A percentile compares a stretch with the other conserved stretches of the same genome.
Conservation (phyloP, 2,888 invertebrate genomes). For the Parasteatoda lunata region DNA sequence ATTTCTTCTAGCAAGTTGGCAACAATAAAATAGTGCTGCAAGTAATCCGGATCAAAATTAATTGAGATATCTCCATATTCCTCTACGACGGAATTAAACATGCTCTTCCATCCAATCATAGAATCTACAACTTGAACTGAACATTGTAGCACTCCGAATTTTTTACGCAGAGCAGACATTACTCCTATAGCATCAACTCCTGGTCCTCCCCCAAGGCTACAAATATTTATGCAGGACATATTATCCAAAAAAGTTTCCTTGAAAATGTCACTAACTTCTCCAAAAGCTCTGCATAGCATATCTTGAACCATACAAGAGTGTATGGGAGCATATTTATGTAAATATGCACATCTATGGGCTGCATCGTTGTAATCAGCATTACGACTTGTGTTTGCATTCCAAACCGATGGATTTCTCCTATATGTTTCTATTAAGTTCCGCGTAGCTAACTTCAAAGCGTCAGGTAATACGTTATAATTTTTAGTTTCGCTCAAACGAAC, state of each 20-base stretch:
- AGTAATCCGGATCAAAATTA: neutral
- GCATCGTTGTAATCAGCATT: constrained; percentile 25
- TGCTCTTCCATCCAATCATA: neutral
- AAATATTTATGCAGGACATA: neutral
- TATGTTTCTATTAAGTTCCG: no score
- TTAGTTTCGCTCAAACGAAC: no score
- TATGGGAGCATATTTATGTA: constrained; percentile 34
- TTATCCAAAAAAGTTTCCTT: constrained; percentile 1
- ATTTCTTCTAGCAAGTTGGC: constrained; percentile 15
- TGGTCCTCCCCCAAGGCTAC: constrained; percentile 43
- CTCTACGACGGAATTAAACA: constrained; percentile 1
- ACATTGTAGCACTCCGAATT: constrained; percentile 1
- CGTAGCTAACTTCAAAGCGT: no score
- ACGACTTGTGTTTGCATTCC: no score
- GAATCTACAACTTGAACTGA: constrained; percentile 6
- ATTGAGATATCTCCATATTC: neutral
- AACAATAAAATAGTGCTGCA: neutral
- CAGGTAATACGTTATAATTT: no score
- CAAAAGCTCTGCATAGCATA: neutral
- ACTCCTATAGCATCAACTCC: constrained; percentile 19
- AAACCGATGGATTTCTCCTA: no score
- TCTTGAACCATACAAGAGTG: constrained; percentile 27
- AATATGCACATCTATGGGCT: constrained; percentile 27
- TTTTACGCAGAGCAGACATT: constrained; percentile 4
- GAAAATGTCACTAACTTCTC: neutral